Conservation (phyloP, 1,140 invertebrate genomes). For the Cotesia typhae region DNA sequence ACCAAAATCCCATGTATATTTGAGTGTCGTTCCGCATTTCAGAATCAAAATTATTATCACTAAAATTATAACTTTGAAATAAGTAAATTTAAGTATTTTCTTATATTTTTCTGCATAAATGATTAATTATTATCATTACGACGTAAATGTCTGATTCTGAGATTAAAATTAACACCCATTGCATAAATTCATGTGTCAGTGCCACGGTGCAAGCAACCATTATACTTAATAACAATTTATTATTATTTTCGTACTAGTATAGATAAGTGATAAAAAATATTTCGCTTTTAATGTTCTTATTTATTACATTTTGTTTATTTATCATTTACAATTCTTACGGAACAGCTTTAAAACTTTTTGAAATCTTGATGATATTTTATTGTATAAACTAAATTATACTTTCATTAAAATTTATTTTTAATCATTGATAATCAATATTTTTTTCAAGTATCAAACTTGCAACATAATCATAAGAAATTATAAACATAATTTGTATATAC, state of each 20-base stretch:
- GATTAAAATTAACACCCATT: slow-evolving; percentile 21
- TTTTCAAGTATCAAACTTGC: no score
- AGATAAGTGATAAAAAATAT: slow-evolving; percentile 31
- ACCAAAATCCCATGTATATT: slow-evolving; percentile 64
- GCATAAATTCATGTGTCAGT: slow-evolving; percentile 58
- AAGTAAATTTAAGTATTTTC: no score
- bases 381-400: no score
- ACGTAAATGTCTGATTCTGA: slow-evolving; percentile 11
- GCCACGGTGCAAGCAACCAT: slow-evolving; percentile 67
- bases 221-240: slow-evolving; percentile 63
- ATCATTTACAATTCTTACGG: slow-evolving; percentile 1
- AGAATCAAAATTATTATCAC: slow-evolving; percentile 21
- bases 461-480: no score
- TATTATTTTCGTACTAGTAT: slow-evolving; percentile 55
- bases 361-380: no score
- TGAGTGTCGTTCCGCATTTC: slow-evolving; percentile 46
- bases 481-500: no score
- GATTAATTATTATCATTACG: not conserved
- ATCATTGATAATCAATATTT: no score
- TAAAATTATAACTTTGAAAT: no score
- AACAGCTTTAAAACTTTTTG: no score
- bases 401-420: no score
- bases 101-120: not conserved
- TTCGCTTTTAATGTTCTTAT: slow-evolving; percentile 32
- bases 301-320: slow-evolving; percentile 22